Evolutionary conservation across 2,113 vertebrate species (phyloP).

Genomic region (Rutilus rutilus): DNA sequence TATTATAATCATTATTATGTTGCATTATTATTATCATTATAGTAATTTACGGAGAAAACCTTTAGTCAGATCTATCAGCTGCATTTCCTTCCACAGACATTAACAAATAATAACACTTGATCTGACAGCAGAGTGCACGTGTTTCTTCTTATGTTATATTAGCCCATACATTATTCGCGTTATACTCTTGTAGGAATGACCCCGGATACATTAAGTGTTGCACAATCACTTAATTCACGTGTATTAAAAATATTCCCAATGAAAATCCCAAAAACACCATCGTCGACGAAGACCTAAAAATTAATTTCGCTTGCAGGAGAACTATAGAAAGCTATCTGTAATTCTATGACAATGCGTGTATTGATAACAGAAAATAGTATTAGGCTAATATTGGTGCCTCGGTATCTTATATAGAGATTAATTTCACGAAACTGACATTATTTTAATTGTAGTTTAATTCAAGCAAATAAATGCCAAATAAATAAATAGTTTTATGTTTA

Average conservation of each 20-base stretch:
- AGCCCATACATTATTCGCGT: background rate
- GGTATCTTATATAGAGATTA: background rate
- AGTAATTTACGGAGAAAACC: background rate
- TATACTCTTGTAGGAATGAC: background rate
- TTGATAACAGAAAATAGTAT: background rate
- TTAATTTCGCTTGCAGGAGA: background rate
- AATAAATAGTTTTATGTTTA: too few relatives aligned
- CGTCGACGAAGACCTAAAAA: background rate
- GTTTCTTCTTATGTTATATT: background rate
- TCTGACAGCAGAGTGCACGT: background rate
- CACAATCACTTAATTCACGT: too few relatives aligned
- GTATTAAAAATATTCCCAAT: background rate
- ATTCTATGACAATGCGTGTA: background rate
- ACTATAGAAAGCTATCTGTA: background rate
- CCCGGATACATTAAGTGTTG: background rate
- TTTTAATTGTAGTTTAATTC: background rate
- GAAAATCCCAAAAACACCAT: background rate
- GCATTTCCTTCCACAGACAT: background rate
- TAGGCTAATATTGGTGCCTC: background rate
- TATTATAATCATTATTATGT: background rate
- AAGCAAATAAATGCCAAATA: background rate
- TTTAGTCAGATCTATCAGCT: background rate
- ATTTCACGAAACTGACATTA: background rate
- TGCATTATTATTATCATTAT: background rate
- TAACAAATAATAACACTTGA: too few relatives aligned